Evolutionary conservation across 2,113 vertebrate species (phyloP), one percentile per base, ranked within the genome.

Genomic region (Oryzias woworae): DNA sequence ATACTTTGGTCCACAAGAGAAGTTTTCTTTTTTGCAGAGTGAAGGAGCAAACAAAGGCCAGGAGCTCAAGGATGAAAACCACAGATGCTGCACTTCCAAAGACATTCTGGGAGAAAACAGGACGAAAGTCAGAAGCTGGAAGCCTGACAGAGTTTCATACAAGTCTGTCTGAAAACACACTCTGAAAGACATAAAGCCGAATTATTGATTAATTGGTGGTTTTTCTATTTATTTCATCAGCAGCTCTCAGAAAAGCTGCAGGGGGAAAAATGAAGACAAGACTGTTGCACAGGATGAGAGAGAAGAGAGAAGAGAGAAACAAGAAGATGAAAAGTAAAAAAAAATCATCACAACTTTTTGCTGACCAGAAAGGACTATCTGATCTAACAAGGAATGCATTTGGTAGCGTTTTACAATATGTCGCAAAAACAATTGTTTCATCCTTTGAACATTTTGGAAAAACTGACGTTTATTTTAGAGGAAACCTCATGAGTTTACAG

Each of bases 211-310:
- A 47, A 3, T 0, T 7, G 31, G 44, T 55, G 6, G 41, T n/a
- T 23, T 41, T 14, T 66, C 14, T 14, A 0, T 50, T 3, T 52
- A 23, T 56, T 6, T 26, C 49, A 36, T 68, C 20, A 56, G 54
- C 15, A 59, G 2, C 73, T 24, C 63, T 14, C 23, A 14, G 47
- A 66, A 49, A 53, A 50, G 64, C 54, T 63, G 92, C 72, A 93
- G 90, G 76, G 92, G 52, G 1, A 64, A 92, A 53, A 89, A 94
- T 0, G 89, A 92, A 69, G 93, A 90, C 59, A 92, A 94, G 86
- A 92, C 95, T 66, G 91, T 89, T 54, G 92, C 94, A 85, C 94
- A 94, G 94, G 55, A 94, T 52, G 91, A 92, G 20, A 20, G 20
- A 20, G 20, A 20, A 20, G 20, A 20, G 20, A 20, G 62, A 95